phyloP scores from a whole-genome alignment of 2,797 vertebrate genomes.

The Halcyon badia region DNA sequence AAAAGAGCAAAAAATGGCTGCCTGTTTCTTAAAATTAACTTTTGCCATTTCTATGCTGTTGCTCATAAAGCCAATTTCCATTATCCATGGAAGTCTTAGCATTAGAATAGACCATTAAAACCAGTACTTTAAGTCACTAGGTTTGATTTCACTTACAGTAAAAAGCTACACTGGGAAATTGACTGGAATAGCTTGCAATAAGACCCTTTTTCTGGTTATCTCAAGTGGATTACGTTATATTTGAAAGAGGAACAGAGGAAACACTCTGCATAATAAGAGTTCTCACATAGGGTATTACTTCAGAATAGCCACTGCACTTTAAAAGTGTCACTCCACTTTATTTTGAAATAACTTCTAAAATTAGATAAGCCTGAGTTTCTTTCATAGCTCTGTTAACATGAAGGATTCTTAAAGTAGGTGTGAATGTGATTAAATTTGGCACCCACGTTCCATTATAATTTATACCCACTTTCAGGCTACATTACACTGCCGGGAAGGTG shows the following conservation, averaged over 20 bases:
- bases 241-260: constrained; percentile 4
- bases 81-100: constrained; percentile 29
- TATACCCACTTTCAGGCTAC: background rate
- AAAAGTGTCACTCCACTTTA: background rate
- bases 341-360: background rate
- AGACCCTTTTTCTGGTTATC: constrained; percentile 28
- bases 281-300: background rate
- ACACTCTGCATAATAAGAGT: background rate
- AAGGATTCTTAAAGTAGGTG: background rate
- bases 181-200: constrained; percentile 4
- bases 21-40: background rate
- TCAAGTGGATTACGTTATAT: constrained; percentile 27
- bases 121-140: background rate
- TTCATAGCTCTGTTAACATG: background rate
- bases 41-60: background rate
- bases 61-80: background rate
- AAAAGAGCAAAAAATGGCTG: background rate
- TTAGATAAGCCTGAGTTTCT: background rate
- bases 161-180: constrained; percentile 16
- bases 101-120: constrained; percentile 29
- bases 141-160: constrained; percentile 36
- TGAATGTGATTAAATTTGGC: background rate
- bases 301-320: background rate
- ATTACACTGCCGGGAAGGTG: background rate
- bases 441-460: background rate